Conservation (phyloP, 2,797 vertebrate genomes). For the Sciaenops ocellatus region DNA sequence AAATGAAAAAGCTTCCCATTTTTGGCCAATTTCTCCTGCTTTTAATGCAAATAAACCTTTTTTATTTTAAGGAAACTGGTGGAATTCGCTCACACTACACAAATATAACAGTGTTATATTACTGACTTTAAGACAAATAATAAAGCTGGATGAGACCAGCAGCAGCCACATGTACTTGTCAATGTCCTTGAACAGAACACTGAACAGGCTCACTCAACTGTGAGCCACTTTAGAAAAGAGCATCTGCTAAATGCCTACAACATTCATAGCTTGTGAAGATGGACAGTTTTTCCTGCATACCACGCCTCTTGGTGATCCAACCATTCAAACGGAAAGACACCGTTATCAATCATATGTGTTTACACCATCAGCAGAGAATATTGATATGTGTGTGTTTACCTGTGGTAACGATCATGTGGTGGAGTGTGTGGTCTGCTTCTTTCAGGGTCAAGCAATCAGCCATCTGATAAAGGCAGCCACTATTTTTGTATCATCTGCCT, state of each 20-base stretch:
- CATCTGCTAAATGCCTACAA: conserved; percentile 36
- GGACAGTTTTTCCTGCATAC: not conserved
- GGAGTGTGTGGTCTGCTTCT: conserved; percentile 53
- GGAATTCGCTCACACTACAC: not conserved
- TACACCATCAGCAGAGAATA: not conserved
- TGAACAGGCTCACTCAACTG: conserved; percentile 30
- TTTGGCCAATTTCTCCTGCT: not conserved
- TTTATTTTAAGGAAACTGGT: not conserved
- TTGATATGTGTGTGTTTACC: conserved; percentile 36
- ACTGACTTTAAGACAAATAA: conserved; percentile 8
- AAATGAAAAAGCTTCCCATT: not conserved
- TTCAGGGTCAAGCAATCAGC: conserved; percentile 71
- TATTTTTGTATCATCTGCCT: conserved; percentile 71
- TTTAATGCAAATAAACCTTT: not conserved
- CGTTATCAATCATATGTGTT: conserved; percentile 3
- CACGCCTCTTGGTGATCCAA: not conserved
- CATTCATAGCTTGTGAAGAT: conserved; percentile 15
- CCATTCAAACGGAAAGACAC: conserved; percentile 8
- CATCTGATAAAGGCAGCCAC: conserved; percentile 65
- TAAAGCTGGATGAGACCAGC: not conserved
- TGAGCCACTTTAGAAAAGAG: conserved; percentile 40
- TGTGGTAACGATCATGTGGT: conserved; percentile 11
- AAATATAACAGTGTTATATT: too few species aligned
- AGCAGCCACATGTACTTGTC: conserved; percentile 3
- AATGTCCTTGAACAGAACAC: conserved; percentile 46